Evolutionary conservation across 2,113 vertebrate species (phyloP), one percentile per base, ranked within the genome.

Genomic region (cat (Felis catus)): DNA sequence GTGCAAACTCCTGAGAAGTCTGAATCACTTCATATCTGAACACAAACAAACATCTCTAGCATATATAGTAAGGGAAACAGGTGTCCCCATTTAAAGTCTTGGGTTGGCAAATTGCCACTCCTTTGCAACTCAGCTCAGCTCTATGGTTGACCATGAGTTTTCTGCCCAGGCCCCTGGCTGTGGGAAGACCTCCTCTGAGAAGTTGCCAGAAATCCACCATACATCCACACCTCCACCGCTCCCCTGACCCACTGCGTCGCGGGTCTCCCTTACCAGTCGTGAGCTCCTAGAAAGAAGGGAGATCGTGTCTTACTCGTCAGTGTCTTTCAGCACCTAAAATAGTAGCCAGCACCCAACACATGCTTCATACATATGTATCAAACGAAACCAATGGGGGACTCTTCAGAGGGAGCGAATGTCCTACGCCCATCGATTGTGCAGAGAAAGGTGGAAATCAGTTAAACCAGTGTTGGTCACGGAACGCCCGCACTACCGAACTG

Each of bases 391-490:
- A 33, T 25, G 8, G 21, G 21, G 23, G 51, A 45, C 27, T 29
- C 58, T 89, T 71, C 39, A 33, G 25, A 83, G 36, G 36, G 41
- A 66, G 90, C 29, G 61, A 58, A 36, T 19, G 19, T 33, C 33
- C 7, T 53, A 27, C n/a, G 89, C 89, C 53, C 5, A 51, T 74
- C 74, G 41, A 41, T 14, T 74, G 74, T 76, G 36, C 15, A 85
- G 87, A 55, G 73, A 94, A 96, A 92, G 66, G 92, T 89, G 36
- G 83, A 84, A 96, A 96, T 85, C 82, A 82, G 81, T 85, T 93
- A 78, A 91, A 74, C n/a, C 92, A 96, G 76, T 85, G 53, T 76
- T 94, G 92, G 90, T 90, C 84, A 95, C 18, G 87, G 86, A 97
- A 89, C 45, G 36, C 55, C 70, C 53, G 19, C 61, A 73, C 33